Conservation (phyloP, 2,113 vertebrate species). For the Apteryx owenii region DNA sequence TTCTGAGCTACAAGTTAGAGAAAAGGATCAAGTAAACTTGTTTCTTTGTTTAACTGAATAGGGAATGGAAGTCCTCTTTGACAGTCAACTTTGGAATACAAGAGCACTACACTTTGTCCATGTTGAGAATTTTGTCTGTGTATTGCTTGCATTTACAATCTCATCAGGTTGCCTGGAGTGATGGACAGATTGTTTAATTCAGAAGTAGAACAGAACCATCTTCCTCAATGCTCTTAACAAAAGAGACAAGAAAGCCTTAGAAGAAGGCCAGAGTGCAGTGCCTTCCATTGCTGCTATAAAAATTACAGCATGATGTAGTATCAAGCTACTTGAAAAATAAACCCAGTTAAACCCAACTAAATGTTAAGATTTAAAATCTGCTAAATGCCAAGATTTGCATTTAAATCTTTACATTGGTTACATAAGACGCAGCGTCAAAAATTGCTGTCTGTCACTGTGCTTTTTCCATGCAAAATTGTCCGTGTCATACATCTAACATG, state of each 20-base stretch:
- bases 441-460: neutral
- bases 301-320: neutral
- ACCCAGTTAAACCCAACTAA: neutral
- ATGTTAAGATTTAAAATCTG: neutral
- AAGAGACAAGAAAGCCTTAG: neutral
- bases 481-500: neutral
- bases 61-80: neutral
- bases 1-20: neutral
- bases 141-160: neutral
- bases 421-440: neutral
- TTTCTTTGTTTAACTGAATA: neutral
- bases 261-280: neutral
- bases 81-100: neutral
- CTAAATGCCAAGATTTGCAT: neutral
- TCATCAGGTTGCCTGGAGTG: neutral
- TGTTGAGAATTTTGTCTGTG: too few relatives aligned
- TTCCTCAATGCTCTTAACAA: neutral
- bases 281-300: neutral
- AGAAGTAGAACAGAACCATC: neutral
- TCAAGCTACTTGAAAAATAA: neutral
- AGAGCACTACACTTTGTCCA: neutral
- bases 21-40: neutral
- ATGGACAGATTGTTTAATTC: neutral
- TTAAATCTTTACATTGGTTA: neutral
- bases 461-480: neutral